These are phyloP conservation scores for Paradoxurus hermaphroditus DNA, from an alignment of 2,113 vertebrate genomes.

Conservation along the genomic window DNA sequence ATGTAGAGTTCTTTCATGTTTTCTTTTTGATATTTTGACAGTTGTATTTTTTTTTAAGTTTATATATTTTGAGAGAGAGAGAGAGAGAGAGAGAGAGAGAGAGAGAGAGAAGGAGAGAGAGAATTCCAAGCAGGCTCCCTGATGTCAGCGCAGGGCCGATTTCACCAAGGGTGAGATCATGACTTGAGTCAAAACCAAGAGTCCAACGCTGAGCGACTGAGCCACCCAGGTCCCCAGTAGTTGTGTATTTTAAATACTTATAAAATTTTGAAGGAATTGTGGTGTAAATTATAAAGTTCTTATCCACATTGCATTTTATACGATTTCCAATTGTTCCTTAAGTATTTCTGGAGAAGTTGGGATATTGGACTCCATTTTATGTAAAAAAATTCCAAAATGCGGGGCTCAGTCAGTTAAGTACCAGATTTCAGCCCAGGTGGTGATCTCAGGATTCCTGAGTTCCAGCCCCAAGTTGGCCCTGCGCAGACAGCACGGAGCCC, in stretches of 20 bases:
- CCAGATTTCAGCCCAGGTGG: not conserved
- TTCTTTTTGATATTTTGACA: not conserved
- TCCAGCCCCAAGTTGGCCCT: too few species aligned
- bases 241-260: not conserved
- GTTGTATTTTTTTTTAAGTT: not conserved
- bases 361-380: not conserved
- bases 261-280: not conserved
- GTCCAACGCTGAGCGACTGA: too few species aligned
- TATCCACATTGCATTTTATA: not conserved
- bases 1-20: not conserved
- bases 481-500: too few species aligned
- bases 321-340: not conserved
- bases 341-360: not conserved
- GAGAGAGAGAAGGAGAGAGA: too few species aligned
- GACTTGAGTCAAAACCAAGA: too few species aligned
- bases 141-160: too few species aligned
- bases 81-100: too few species aligned
- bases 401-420: too few species aligned
- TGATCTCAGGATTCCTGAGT: not conserved
- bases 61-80: too few species aligned
- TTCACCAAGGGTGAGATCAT: too few species aligned
- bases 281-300: not conserved
- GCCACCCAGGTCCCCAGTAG: not conserved
- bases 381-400: not conserved
- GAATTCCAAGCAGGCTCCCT: too few species aligned